These are phyloP conservation scores for Agelastica alni DNA, from an alignment of 2,888 invertebrate genomes.

Conservation along the genomic window DNA sequence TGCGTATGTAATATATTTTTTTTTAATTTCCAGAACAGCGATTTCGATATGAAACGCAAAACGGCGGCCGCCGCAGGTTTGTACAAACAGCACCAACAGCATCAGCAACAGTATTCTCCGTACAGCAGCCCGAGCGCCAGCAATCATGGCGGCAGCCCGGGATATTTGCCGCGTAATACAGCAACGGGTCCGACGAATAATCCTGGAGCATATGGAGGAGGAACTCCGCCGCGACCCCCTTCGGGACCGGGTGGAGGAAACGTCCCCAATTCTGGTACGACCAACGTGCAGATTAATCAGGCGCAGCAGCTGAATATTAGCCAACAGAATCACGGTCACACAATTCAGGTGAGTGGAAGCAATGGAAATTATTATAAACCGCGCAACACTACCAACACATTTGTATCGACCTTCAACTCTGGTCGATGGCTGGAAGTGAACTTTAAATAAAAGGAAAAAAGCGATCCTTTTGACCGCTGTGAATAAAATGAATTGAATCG, in stretches of 20 bases:
- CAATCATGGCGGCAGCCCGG: slow-evolving; percentile 62
- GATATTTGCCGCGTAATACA: slow-evolving; percentile 52
- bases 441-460: no score
- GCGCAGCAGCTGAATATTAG: slow-evolving; percentile 86
- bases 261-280: slow-evolving; percentile 49
- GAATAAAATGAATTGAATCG: no score
- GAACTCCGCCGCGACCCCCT: slow-evolving; percentile 61
- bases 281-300: slow-evolving; percentile 81
- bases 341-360: slow-evolving; percentile 77
- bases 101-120: slow-evolving; percentile 71
- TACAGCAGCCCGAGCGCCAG: slow-evolving; percentile 68
- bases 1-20: neutral
- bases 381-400: no score
- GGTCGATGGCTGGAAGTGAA: no score
- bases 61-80: slow-evolving; percentile 50
- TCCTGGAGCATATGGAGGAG: slow-evolving; percentile 44
- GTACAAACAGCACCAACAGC: no score
- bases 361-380: no score
- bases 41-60: slow-evolving; percentile 58
- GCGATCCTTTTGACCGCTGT: no score
- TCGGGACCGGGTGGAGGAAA: slow-evolving; percentile 55
- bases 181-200: slow-evolving; percentile 38
- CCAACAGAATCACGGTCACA: slow-evolving; percentile 73
- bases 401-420: no score
- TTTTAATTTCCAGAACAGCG: slow-evolving; percentile 44